Evolutionary conservation across 1,140 invertebrate species (phyloP).

Genomic region (Drosophila biarmipes): DNA sequence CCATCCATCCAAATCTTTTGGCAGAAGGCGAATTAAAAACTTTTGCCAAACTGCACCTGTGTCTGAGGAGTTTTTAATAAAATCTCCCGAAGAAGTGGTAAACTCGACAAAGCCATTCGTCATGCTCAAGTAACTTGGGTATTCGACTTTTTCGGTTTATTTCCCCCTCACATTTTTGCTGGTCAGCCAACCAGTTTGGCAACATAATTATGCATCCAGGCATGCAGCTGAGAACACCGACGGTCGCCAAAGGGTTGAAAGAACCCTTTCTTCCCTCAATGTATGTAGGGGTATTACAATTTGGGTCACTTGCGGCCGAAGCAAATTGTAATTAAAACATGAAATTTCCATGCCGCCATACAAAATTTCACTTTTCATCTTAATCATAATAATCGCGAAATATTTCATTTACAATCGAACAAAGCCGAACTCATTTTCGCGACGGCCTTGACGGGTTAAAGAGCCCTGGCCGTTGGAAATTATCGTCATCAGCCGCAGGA

Average conservation of each 20-base stretch:
- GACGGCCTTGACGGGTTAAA: constrained; percentile 34
- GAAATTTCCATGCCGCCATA: constrained; percentile 43
- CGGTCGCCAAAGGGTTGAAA: constrained; percentile 24
- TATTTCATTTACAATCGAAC: constrained; percentile 38
- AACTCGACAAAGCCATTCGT: constrained; percentile 72
- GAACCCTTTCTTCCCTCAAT: constrained; percentile 11
- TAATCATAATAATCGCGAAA: constrained; percentile 46
- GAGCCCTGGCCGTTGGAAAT: constrained; percentile 19
- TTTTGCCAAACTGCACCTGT: constrained; percentile 54
- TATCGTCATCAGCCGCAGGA: constrained; percentile 49
- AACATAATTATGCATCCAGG: constrained; percentile 56
- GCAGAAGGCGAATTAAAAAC: constrained; percentile 33
- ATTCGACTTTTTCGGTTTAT: constrained; percentile 33
- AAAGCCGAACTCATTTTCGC: constrained; percentile 10
- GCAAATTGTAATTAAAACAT: constrained; percentile 71
- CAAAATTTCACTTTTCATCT: constrained; percentile 29
- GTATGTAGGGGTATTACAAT: constrained; percentile 10
- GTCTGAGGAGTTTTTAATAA: constrained; percentile 47
- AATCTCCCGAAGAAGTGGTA: constrained; percentile 49
- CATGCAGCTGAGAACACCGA: constrained; percentile 38
- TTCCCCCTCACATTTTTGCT: constrained; percentile 27
- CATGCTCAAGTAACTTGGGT: constrained; percentile 61
- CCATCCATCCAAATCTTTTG: constrained; percentile 37
- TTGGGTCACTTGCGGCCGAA: constrained; percentile 36
- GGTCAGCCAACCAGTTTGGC: constrained; percentile 62